Conservation (phyloP, 2,888 invertebrate genomes). For the Brachypalpus laphriformis region DNA sequence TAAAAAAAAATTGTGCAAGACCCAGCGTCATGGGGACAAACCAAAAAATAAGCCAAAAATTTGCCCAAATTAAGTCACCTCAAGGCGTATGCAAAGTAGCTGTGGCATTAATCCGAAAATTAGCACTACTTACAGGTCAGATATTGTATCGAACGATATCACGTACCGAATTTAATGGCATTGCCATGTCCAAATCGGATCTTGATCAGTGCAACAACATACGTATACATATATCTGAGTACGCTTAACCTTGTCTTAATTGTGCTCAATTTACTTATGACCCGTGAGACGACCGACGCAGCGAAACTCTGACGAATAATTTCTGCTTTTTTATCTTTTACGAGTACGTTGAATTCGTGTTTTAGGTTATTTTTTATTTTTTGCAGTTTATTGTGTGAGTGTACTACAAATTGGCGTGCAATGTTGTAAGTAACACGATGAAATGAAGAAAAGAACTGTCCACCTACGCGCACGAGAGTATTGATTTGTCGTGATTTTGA, state of each 20-base stretch:
- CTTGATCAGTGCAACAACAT: neutral
- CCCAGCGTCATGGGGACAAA: neutral
- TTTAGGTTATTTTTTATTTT: neutral
- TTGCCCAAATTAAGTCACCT: constrained; percentile 12
- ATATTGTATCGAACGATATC: neutral
- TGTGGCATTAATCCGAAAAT: constrained; percentile 3
- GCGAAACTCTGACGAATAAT: neutral
- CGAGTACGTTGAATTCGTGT: neutral
- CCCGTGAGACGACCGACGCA: neutral
- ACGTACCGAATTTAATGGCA: neutral
- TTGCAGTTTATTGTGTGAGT: constrained; percentile 2
- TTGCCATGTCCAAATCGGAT: neutral
- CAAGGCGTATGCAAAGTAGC: constrained; percentile 13
- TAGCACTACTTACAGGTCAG: neutral
- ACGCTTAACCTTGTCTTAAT: constrained; percentile 29
- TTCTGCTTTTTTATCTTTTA: neutral
- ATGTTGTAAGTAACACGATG: neutral
- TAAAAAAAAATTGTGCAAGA: neutral
- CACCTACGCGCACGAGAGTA: constrained; percentile 36
- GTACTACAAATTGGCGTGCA: constrained; percentile 14
- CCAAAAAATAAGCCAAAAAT: neutral
- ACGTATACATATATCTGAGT: neutral
- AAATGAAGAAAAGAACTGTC: constrained; percentile 31
- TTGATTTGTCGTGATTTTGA: constrained; percentile 49
- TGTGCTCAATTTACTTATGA: constrained; percentile 6